A percentile compares a stretch with the other conserved stretches of the same genome.
These are phyloP conservation scores for Tragelaphus buxtoni DNA, from an alignment of 2,113 vertebrate species.

Conservation along the genomic window DNA sequence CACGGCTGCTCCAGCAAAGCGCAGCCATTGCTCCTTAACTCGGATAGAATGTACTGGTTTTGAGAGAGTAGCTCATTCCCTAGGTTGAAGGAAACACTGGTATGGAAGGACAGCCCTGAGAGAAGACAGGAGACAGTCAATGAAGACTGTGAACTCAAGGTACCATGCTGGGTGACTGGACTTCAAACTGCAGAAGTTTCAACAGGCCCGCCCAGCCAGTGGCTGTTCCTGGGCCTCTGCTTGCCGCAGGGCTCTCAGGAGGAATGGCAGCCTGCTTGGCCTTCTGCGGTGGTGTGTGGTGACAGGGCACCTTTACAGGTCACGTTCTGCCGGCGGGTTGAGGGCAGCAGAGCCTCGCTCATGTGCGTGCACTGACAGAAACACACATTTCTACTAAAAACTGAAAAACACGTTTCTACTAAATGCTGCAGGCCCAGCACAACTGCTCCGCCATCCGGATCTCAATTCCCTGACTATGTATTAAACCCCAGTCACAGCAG, in stretches of 20 bases:
- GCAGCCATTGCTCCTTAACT: no score
- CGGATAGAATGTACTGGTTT: background rate
- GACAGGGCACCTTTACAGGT: rapidly evolving
- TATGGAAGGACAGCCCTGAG: background rate
- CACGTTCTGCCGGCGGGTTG: background rate
- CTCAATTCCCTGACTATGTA: background rate
- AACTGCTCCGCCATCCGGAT: rapidly evolving
- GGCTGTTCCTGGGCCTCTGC: background rate
- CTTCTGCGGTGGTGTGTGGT: rapidly evolving
- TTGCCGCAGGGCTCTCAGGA: rapidly evolving
- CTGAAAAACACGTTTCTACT: rapidly evolving
- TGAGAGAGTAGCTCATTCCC: no score
- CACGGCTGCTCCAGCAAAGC: no score
- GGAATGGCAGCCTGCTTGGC: background rate
- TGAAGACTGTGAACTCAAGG: background rate
- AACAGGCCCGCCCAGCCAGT: background rate
- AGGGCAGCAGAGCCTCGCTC: background rate
- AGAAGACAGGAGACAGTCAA: background rate
- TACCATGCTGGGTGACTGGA: background rate
- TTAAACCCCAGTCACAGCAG: background rate
- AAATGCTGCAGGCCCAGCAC: rapidly evolving
- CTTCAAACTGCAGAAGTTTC: background rate
- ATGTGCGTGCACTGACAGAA: rapidly evolving
- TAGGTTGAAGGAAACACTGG: background rate
- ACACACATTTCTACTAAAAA: rapidly evolving